A percentile compares a stretch with the other conserved stretches of the same genome.
These are phyloP conservation scores for Menura novaehollandiae DNA, from an alignment of 2,113 vertebrate species.

Conservation along the genomic window DNA sequence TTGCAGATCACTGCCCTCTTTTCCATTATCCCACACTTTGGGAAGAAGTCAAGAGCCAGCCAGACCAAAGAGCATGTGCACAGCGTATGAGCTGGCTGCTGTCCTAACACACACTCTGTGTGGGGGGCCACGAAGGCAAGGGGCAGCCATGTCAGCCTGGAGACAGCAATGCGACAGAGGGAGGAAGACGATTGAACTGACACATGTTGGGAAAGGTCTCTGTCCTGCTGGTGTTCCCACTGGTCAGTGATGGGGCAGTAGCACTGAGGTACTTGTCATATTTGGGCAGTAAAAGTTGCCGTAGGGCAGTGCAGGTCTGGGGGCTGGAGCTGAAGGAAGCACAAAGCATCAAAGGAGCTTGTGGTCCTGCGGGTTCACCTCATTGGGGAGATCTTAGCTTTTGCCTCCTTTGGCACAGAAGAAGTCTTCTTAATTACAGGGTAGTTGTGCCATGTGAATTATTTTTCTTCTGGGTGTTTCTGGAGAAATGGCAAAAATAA, in stretches of 20 bases:
- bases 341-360: not conserved
- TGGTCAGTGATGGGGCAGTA: not conserved
- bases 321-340: not conserved
- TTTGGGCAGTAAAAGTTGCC: not conserved
- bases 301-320: accelerated
- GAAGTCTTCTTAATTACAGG: not conserved
- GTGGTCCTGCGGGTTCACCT: not conserved
- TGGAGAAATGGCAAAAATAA: not conserved
- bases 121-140: not conserved
- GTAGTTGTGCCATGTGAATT: not conserved
- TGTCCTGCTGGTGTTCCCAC: not conserved
- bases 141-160: not conserved
- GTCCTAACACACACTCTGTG: not conserved
- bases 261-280: not conserved
- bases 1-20: not conserved
- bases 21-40: not conserved
- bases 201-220: not conserved
- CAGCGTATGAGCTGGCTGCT: not conserved
- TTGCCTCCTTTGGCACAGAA: not conserved
- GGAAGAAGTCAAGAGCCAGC: not conserved
- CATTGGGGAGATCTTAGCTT: not conserved
- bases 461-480: not conserved
- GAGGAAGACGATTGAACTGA: not conserved
- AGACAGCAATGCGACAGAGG: not conserved
- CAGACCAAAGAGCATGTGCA: not conserved